These are phyloP conservation scores for Alectoris magna DNA, from an alignment of 2,797 vertebrate species.

Conservation along the genomic window DNA sequence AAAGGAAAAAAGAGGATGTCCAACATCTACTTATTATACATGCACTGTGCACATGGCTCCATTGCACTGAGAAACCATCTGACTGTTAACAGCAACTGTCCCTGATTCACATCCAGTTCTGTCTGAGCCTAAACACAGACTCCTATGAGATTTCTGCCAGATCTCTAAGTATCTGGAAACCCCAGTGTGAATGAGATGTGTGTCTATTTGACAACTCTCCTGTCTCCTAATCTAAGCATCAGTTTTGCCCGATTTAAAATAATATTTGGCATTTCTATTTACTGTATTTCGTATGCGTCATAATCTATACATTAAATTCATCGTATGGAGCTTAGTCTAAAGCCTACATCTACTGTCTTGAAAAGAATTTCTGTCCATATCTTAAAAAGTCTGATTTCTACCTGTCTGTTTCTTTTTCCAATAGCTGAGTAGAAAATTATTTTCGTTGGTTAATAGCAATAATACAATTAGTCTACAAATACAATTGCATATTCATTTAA, in stretches of 20 bases:
- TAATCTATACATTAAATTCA: not conserved
- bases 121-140: not conserved
- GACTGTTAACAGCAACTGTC: not conserved
- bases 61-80: not conserved
- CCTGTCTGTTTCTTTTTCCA: not conserved
- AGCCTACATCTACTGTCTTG: not conserved
- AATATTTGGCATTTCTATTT: not conserved
- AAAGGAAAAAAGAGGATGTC: not conserved
- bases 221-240: not conserved
- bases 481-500: constrained; percentile 28
- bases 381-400: not conserved
- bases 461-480: constrained; percentile 48
- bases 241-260: not conserved
- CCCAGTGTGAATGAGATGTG: not conserved
- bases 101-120: not conserved
- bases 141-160: not conserved
- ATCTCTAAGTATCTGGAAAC: not conserved
- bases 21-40: rapidly evolving
- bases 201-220: not conserved
- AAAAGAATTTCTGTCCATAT: not conserved
- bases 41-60: not conserved
- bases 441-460: constrained; percentile 21
- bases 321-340: not conserved
- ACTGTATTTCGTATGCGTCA: not conserved
- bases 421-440: not conserved